Conservation (phyloP, 2,113 vertebrate species). For the Carassius carassius region DNA sequence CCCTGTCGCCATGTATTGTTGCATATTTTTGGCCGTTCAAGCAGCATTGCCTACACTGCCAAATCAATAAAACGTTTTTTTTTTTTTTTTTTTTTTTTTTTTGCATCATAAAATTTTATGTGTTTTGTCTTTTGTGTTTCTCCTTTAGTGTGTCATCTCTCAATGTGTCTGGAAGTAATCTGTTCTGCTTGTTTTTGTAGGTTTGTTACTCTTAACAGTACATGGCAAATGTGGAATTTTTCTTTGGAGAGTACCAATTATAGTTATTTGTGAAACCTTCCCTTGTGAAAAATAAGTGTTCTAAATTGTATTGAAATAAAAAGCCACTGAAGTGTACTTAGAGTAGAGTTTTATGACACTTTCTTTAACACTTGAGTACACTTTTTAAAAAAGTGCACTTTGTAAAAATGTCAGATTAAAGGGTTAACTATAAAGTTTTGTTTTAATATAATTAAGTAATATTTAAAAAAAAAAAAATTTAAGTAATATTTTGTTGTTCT, state of each 20-base stretch:
- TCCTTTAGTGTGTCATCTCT: not conserved
- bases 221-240: not conserved
- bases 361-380: too few relatives aligned
- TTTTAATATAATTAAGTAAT: too few relatives aligned
- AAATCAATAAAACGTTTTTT: slow-evolving; percentile 22
- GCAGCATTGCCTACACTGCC: slow-evolving; percentile 10
- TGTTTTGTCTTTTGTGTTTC: slow-evolving; percentile 42
- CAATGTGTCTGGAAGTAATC: slow-evolving; percentile 24
- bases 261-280: not conserved
- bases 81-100: not conserved
- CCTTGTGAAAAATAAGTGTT: not conserved
- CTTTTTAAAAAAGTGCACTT: too few relatives aligned
- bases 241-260: not conserved
- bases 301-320: not conserved
- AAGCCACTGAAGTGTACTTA: not conserved
- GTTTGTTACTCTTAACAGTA: not conserved
- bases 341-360: too few relatives aligned
- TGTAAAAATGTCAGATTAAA: not conserved
- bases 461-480: too few relatives aligned
- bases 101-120: slow-evolving; percentile 29
- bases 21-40: slow-evolving; percentile 8
- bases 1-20: not conserved
- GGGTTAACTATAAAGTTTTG: too few relatives aligned
- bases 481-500: not conserved
- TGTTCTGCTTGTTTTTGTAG: not conserved